phyloP scores from a whole-genome alignment of 2,797 vertebrate species.

The Hypotaenidia okinawae region DNA sequence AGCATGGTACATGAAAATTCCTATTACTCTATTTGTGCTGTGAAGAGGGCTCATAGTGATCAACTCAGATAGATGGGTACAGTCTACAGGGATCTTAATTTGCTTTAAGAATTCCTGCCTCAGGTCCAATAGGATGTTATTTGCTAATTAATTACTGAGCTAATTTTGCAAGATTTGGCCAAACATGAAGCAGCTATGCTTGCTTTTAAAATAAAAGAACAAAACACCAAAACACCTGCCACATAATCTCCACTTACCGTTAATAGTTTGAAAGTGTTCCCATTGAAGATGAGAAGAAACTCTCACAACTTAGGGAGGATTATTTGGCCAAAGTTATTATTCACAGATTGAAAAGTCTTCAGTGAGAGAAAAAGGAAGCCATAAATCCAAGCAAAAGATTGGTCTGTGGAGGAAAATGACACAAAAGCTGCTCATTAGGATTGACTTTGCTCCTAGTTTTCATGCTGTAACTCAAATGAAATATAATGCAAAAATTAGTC shows the following conservation, averaged over 20 bases:
- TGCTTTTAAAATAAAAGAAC: neutral
- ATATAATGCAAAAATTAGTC: slow-evolving; percentile 32
- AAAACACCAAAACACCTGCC: neutral
- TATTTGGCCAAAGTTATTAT: slow-evolving; percentile 5
- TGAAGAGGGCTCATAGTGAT: neutral
- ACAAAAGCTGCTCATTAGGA: slow-evolving; percentile 4
- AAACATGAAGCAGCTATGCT: neutral
- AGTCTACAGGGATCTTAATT: neutral
- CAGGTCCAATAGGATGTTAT: neutral
- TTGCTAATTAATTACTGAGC: neutral
- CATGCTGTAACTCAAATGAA: slow-evolving; percentile 22
- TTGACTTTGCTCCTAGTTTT: slow-evolving; percentile 31
- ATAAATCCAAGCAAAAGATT: neutral
- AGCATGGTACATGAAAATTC: neutral
- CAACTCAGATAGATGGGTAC: neutral
- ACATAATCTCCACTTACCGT: neutral
- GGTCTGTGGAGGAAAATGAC: neutral
- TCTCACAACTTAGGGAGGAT: neutral
- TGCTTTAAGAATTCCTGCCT: neutral
- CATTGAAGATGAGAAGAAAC: neutral
- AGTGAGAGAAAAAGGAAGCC: neutral
- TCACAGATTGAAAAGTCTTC: neutral
- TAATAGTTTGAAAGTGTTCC: neutral
- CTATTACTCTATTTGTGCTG: neutral
- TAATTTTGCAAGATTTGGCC: neutral